These are phyloP conservation scores for Brenthis hecate DNA, from an alignment of 2,888 invertebrate species.

Conservation along the genomic window DNA sequence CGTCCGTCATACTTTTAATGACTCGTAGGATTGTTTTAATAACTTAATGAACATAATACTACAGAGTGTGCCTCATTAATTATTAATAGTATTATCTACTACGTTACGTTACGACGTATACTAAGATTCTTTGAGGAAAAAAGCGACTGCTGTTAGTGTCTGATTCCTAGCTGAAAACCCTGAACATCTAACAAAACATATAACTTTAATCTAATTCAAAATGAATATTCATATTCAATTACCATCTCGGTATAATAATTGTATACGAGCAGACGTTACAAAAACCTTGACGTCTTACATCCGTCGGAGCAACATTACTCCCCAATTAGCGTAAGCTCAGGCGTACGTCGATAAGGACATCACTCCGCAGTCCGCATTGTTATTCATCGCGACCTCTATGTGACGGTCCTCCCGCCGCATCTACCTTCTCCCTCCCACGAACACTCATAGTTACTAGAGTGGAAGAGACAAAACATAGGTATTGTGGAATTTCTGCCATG, in stretches of 20 bases:
- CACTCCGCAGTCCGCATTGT: slow-evolving; percentile 81
- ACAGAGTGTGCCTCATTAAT: no score
- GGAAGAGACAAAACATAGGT: slow-evolving; percentile 47
- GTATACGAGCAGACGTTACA: no score
- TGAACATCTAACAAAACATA: no score
- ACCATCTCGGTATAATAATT: background rate
- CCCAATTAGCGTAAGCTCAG: slow-evolving; percentile 21
- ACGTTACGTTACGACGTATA: no score
- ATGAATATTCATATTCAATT: background rate
- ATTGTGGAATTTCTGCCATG: slow-evolving; percentile 73
- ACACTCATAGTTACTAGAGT: slow-evolving; percentile 14
- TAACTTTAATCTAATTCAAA: no score
- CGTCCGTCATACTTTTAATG: no score
- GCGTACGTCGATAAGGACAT: slow-evolving; percentile 57
- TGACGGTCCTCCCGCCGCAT: slow-evolving; percentile 79
- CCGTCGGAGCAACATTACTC: slow-evolving; percentile 7
- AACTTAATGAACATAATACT: no score
- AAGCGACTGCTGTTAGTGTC: no score
- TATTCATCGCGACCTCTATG: slow-evolving; percentile 79
- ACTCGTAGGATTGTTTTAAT: no score
- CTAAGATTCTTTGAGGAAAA: no score
- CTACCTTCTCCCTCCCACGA: slow-evolving; percentile 54
- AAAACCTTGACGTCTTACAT: slow-evolving; percentile 1
- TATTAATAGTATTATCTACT: no score
- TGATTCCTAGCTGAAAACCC: no score